A percentile compares a stretch with the other conserved stretches of the same genome.
Conservation (phyloP, 2,113 vertebrate genomes). For the Brachirus orientalis region DNA sequence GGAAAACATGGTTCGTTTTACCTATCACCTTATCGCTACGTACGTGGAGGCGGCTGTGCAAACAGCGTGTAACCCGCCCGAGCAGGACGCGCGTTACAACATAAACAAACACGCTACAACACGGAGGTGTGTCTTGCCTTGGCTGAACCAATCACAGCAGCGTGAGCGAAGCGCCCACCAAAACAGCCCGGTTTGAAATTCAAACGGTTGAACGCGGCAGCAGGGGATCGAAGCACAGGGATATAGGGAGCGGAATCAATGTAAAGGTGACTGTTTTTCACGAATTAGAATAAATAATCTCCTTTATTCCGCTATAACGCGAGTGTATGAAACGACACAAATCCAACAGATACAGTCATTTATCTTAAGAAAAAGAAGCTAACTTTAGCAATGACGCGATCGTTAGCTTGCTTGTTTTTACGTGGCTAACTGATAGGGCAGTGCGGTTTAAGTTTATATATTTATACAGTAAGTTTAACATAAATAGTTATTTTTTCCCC, state of each 20-base stretch:
- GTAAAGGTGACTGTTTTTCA: slow-evolving; percentile 9
- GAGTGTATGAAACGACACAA: too few relatives aligned
- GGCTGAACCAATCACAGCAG: slow-evolving; percentile 59
- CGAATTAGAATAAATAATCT: neutral
- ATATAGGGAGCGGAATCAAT: neutral
- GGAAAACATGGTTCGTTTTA: neutral
- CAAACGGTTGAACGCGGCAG: slow-evolving; percentile 53
- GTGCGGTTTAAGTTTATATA: neutral
- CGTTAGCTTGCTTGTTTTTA: neutral
- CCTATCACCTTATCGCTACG: neutral
- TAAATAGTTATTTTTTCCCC: too few relatives aligned
- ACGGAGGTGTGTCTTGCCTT: neutral
- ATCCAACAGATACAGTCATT: too few relatives aligned
- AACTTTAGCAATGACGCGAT: too few relatives aligned
- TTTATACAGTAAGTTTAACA: too few relatives aligned
- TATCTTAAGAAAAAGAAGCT: too few relatives aligned
- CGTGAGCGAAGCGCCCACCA: slow-evolving; percentile 16
- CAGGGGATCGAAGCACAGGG: too few relatives aligned
- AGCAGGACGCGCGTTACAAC: rapidly evolving
- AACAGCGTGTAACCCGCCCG: slow-evolving; percentile 5
- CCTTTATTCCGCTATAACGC: too few relatives aligned
- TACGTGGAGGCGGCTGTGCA: too few relatives aligned
- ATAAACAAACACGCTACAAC: rapidly evolving
- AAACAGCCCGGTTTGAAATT: slow-evolving; percentile 74
- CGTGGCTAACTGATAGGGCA: neutral